Percentiles rank a stretch among this genome's conserved stretches.
phyloP scores from a whole-genome alignment of 2,888 invertebrate species.

The Parasteatoda lunata region DNA sequence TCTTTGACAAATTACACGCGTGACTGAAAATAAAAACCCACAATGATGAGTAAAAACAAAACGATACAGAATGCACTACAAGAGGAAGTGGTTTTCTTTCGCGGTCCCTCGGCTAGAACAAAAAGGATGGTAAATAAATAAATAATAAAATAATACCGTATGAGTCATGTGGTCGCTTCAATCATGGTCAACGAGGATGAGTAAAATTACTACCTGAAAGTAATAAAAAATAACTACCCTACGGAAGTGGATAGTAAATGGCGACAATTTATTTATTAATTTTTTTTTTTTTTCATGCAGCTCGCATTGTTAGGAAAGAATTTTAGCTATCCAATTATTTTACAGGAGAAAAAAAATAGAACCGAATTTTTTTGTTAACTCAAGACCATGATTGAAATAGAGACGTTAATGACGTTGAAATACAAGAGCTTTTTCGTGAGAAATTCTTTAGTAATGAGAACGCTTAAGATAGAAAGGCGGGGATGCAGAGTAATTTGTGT shows the following conservation, averaged over 20 bases:
- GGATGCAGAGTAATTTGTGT: background rate
- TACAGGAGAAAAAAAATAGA: background rate
- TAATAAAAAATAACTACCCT: background rate
- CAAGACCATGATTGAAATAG: background rate
- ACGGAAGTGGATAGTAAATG: background rate
- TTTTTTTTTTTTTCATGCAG: background rate
- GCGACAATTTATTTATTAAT: background rate
- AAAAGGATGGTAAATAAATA: background rate
- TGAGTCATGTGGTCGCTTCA: conserved; percentile 46
- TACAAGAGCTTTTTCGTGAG: background rate
- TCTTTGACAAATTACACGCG: conserved; percentile 28
- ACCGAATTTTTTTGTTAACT: too few species aligned
- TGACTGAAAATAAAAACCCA: conserved; percentile 23
- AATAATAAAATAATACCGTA: background rate
- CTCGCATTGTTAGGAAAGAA: background rate
- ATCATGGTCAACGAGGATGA: conserved; percentile 41
- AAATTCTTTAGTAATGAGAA: background rate
- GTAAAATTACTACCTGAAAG: conserved; percentile 36
- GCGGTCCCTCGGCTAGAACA: background rate
- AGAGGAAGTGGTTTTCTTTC: background rate
- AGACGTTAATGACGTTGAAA: background rate
- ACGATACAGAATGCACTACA: conserved; percentile 34
- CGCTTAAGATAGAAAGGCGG: background rate
- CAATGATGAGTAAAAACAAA: conserved; percentile 28
- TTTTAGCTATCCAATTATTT: background rate